Percentiles rank a stretch among this genome's conserved stretches.
Conservation (phyloP, 1,140 invertebrate species). For the Heliconius eleuchia region DNA sequence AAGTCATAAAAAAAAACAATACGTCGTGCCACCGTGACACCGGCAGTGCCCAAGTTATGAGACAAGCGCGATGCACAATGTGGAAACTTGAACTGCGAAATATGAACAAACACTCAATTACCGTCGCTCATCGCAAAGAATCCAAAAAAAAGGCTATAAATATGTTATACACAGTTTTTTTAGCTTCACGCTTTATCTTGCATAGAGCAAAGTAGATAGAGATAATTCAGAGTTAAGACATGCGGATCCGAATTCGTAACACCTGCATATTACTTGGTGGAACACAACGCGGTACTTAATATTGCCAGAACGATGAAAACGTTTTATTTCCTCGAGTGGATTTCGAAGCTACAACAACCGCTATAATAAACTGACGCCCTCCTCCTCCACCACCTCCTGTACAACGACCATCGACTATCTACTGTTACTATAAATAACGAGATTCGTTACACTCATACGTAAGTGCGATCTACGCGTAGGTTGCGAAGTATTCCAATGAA, state of each 20-base stretch:
- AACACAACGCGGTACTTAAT: too few relatives aligned
- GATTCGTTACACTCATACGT: constrained; percentile 9
- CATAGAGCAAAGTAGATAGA: too few relatives aligned
- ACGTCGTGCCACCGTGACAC: constrained; percentile 28
- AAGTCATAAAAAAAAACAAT: constrained; percentile 31
- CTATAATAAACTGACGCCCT: too few relatives aligned
- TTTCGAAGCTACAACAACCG: too few relatives aligned
- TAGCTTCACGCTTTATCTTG: neutral
- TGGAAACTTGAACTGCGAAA: neutral
- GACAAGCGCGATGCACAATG: neutral
- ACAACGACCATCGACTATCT: too few relatives aligned
- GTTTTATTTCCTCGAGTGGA: too few relatives aligned
- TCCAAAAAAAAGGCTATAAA: neutral
- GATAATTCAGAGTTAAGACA: too few relatives aligned
- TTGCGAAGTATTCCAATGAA: constrained; percentile 7
- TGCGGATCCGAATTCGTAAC: too few relatives aligned
- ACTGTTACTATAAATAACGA: constrained; percentile 1
- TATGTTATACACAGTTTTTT: neutral
- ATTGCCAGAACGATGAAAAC: too few relatives aligned
- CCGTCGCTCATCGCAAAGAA: too few relatives aligned
- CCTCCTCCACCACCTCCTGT: too few relatives aligned
- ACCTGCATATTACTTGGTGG: too few relatives aligned
- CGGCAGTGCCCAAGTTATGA: neutral
- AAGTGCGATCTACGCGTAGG: constrained; percentile 10
- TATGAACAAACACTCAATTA: neutral